Evolutionary conservation across 2,797 vertebrate genomes (phyloP).

Genomic region (Myioborus melanocephalus): DNA sequence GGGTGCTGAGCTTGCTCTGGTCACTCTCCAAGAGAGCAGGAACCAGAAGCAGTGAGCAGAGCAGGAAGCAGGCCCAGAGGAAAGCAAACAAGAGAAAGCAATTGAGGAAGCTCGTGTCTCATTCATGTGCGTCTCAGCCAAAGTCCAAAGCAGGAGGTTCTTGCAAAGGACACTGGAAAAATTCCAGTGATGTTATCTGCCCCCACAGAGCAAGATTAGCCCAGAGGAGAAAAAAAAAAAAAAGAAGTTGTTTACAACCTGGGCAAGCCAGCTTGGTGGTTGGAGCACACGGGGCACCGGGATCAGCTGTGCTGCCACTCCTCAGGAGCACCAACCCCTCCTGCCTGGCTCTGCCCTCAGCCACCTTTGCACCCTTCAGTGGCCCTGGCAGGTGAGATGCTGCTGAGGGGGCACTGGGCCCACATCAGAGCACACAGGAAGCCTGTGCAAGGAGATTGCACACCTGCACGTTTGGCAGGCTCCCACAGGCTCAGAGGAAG

Average conservation of each 20-base stretch:
- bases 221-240: neutral
- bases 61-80: neutral
- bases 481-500: neutral
- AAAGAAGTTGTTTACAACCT: conserved; percentile 30
- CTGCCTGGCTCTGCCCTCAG: neutral
- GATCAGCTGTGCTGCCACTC: neutral
- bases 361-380: neutral
- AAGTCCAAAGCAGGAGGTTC: conserved; percentile 50
- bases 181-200: conserved; percentile 62
- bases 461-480: accelerated
- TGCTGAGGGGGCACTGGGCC: neutral
- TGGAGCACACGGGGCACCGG: neutral
- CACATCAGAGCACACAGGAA: neutral
- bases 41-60: neutral
- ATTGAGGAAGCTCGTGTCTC: conserved; percentile 38
- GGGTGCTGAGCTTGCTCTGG: neutral
- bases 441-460: neutral
- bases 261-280: neutral
- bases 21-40: neutral
- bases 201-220: conserved; percentile 18
- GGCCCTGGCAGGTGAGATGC: neutral
- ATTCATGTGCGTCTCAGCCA: neutral
- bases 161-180: conserved; percentile 57
- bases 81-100: conserved; percentile 53
- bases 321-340: neutral